Evolutionary conservation across 2,113 vertebrate genomes (phyloP), one percentile per base, ranked within the genome.

Genomic region (Scomber scombrus): DNA sequence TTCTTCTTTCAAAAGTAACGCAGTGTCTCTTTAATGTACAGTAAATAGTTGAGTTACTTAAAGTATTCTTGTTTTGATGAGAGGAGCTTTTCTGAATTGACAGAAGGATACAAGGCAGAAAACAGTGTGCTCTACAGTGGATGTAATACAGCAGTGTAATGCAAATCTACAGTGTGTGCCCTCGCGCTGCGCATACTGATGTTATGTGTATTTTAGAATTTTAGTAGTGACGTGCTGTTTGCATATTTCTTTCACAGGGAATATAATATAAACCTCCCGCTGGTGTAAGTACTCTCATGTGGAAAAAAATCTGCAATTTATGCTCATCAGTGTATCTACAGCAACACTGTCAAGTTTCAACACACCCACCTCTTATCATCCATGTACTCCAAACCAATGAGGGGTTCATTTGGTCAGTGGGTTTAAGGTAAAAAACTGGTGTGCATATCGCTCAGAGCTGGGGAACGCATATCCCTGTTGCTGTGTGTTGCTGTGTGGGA

Each of bases 341-440:
- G 61, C 65, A 19, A 40, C 26, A 11, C 14, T 31, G 47, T 26
- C 5, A 6, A 26, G 14, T 72, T 13, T 6, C 51, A 61, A 14
- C 54, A 21, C 63, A 15, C 56, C 70, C 57, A 31, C 29, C 23
- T 43, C 12, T 73, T n/a, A 14, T 55, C 65, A 63, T 52, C 16
- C 45, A 72, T 71, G 31, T 11, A 52, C 51, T 60, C 47, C 12
- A 45, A 40, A 23, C 43, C 3, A 26, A 6, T 5, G n/a, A 29
- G 19, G 19, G 51, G 54, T 74, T 58, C 46, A 55, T 71, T 31
- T 58, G 68, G 62, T 75, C 47, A 26, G 13, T 56, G 67, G 80
- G 78, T 76, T 85, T 84, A 54, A 84, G 77, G 85, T 89, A 81
- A 92, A 92, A 6, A 46, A 2, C 23, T 9, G 23, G 18, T 50